phyloP scores from a whole-genome alignment of 2,888 invertebrate species.

The Graphium colonna region DNA sequence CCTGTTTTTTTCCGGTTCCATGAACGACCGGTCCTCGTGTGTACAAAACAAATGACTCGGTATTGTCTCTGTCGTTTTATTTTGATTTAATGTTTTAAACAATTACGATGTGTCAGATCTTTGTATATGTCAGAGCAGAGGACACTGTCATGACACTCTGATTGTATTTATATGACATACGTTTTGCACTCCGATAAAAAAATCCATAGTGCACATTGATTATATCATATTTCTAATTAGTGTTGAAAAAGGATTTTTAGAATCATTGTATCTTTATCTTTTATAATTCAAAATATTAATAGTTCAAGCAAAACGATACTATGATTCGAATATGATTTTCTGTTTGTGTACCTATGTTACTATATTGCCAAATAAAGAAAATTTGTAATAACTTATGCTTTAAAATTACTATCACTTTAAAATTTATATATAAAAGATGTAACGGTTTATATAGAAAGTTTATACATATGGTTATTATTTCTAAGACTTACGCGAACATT shows the following conservation, averaged over 20 bases:
- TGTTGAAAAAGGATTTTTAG: no score
- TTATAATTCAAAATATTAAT: no score
- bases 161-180: background rate
- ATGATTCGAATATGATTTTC: no score
- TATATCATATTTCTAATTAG: background rate
- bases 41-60: background rate
- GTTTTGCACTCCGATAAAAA: background rate
- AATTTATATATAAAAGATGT: background rate
- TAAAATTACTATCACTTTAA: constrained; percentile 2
- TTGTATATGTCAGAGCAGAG: background rate
- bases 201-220: background rate
- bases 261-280: no score
- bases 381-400: no score
- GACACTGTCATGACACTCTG: background rate
- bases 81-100: background rate
- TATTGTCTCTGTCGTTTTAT: background rate
- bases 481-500: no score
- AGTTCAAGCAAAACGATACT: no score
- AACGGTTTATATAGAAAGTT: no score
- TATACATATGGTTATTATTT: no score
- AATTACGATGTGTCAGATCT: background rate
- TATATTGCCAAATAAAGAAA: no score
- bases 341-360: no score
- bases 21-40: background rate
- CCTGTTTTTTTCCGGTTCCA: background rate